These are phyloP conservation scores for Orthosia incerta DNA, from an alignment of 2,888 invertebrate genomes.

Conservation along the genomic window DNA sequence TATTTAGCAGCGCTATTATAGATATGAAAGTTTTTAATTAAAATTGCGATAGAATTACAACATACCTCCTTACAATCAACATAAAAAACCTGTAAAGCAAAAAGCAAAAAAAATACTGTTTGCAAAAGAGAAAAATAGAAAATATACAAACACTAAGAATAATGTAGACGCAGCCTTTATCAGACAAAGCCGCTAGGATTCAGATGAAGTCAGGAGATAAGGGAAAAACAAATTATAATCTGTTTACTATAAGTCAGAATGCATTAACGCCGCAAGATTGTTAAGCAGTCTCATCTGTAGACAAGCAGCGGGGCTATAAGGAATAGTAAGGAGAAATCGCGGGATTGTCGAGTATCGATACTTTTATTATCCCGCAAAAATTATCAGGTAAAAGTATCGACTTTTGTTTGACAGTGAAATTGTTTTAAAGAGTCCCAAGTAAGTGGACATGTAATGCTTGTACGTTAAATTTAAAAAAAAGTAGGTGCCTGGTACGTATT, in stretches of 20 bases:
- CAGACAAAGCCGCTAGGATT: constrained; percentile 16
- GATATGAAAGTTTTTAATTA: too few species aligned
- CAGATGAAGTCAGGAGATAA: constrained; percentile 15
- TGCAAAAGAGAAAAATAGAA: constrained; percentile 1
- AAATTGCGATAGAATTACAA: too few species aligned
- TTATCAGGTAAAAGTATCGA: background rate
- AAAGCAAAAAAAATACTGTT: too few species aligned
- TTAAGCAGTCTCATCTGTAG: constrained; percentile 49
- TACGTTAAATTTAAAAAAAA: too few species aligned
- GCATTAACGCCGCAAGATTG: constrained; percentile 40
- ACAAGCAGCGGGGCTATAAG: constrained; percentile 32
- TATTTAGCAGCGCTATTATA: too few species aligned
- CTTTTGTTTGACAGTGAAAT: too few species aligned
- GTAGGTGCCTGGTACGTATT: too few species aligned
- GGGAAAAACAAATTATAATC: constrained; percentile 58
- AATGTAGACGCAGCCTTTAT: constrained; percentile 2
- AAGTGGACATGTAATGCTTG: too few species aligned
- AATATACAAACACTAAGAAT: constrained; percentile 32
- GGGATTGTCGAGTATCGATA: background rate
- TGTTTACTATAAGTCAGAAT: constrained; percentile 50
- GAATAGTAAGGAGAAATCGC: constrained; percentile 35
- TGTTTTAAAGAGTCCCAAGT: too few species aligned
- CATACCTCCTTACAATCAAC: too few species aligned
- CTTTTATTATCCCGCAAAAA: background rate
- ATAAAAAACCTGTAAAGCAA: background rate